Evolutionary conservation across 2,797 vertebrate species (phyloP), one percentile per base, ranked within the genome.

Genomic region (Labroides dimidiatus): DNA sequence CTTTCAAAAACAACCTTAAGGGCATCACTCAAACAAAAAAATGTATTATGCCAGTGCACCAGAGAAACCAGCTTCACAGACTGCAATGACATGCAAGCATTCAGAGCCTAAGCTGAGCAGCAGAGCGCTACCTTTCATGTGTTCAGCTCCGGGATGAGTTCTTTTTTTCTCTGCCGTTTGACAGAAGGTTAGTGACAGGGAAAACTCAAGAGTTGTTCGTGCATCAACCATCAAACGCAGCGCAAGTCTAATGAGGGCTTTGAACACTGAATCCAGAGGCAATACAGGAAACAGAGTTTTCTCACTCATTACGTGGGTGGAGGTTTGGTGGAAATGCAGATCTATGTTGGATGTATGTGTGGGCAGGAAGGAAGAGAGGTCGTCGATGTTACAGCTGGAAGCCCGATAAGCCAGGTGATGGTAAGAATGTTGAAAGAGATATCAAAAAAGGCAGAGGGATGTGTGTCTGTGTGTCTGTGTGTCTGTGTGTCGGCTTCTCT

Each of bases 131-230:
- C 65, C 63, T 72, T 74, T 79, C 61, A 73, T 67, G 49, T 63
- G 60, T 27, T 13, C 44, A 44, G 44, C 70, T 50, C 36, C 2
- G 1, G 9, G 36, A 61, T 43, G 27, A 47, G 47, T 12, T 68
- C 36, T 81, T 78, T 80, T 69, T 57, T 67, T 69, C 80, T 69
- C 45, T 13, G 44, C 20, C 14, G 71, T 66, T 69, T 12, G 58
- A 73, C 50, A 61, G 75, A 64, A 67, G 57, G 75, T 79, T 75
- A 66, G 69, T 21, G 54, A 48, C 15, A 20, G 56, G 20, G 39
- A 43, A 75, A 77, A 74, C 65, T 64, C 13, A 57, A n/a, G 58
- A 76, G 61, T 36, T 4, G 20, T 44, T 68, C 20, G 6, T 9
- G 57, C 33, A 24, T n/a, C 8, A 61, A 41, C 23, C 59, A 55